Evolutionary conservation across 2,888 invertebrate genomes (phyloP).

Genomic region (Calliphora vomitoria): DNA sequence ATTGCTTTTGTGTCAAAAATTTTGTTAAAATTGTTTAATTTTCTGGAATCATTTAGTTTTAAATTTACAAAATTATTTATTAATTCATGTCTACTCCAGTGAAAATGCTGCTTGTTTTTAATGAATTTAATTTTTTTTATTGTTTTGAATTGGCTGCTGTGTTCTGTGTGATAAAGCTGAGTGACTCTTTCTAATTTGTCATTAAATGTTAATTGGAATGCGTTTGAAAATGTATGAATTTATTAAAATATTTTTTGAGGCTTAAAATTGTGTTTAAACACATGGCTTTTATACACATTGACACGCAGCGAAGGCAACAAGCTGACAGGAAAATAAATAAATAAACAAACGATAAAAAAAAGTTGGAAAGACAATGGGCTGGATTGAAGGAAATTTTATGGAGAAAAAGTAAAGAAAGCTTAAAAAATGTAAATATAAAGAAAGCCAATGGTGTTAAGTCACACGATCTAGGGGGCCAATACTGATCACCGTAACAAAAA

Average conservation of each 20-base stretch:
- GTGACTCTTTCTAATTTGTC: slow-evolving; percentile 33
- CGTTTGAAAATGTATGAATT: slow-evolving; percentile 5
- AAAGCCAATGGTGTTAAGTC: too few relatives aligned
- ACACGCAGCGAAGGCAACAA: neutral
- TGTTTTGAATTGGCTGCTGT: neutral
- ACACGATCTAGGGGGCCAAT: too few relatives aligned
- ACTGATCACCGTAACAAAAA: too few relatives aligned
- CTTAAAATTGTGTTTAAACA: neutral
- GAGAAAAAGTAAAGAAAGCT: neutral
- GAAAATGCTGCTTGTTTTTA: neutral
- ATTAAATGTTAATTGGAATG: slow-evolving; percentile 51
- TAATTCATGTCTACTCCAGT: neutral
- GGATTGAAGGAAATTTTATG: neutral
- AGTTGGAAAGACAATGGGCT: neutral
- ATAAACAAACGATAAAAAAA: neutral
- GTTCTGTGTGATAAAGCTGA: neutral
- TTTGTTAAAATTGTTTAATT: too few relatives aligned
- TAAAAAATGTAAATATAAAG: too few relatives aligned
- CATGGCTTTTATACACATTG: slow-evolving; percentile 29
- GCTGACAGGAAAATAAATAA: neutral
- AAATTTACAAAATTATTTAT: neutral
- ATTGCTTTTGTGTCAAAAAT: too few relatives aligned
- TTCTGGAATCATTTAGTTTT: neutral
- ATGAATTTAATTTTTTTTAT: slow-evolving; percentile 2
- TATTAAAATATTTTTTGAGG: neutral